These are phyloP conservation scores for Chrysolina haemoptera DNA, from an alignment of 2,888 invertebrate genomes.

Conservation along the genomic window DNA sequence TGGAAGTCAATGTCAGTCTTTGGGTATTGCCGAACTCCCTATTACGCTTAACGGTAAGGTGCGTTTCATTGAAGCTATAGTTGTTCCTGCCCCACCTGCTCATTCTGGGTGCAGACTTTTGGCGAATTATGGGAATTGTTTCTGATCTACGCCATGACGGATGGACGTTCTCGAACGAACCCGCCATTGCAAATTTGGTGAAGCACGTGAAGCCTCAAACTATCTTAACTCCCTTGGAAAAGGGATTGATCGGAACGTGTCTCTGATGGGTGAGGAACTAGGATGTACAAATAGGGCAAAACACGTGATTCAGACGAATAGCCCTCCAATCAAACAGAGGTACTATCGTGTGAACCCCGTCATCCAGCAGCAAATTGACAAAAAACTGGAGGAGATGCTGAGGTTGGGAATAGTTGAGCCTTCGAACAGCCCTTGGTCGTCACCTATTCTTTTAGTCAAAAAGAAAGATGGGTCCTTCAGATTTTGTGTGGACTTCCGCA, in stretches of 20 bases:
- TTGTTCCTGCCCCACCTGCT: constrained; percentile 40
- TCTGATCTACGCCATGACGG: constrained; percentile 41
- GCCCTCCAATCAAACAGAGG: constrained; percentile 46
- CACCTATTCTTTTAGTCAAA: constrained; percentile 56
- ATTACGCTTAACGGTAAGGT: too few species aligned
- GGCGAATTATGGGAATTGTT: too few species aligned
- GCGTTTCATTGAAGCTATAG: constrained; percentile 45
- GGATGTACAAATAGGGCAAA: constrained; percentile 3
- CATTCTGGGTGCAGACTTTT: constrained; percentile 48
- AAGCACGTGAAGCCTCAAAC: constrained; percentile 25
- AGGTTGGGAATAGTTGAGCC: constrained; percentile 56
- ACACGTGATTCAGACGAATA: constrained; percentile 28
- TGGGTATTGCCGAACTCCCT: constrained; percentile 35
- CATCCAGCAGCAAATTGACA: constrained; percentile 42
- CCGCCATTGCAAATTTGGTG: neutral
- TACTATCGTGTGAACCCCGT: constrained; percentile 50
- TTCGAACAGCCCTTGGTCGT: constrained; percentile 57
- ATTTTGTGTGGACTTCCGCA: constrained; percentile 29
- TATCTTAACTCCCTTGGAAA: neutral
- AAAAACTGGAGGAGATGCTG: constrained; percentile 61
- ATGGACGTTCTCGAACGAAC: constrained; percentile 41
- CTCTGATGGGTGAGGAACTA: constrained; percentile 15
- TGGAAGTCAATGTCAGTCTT: constrained; percentile 28
- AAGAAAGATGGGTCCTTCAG: constrained; percentile 20
- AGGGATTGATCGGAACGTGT: constrained; percentile 24